Percentiles rank a stretch among this genome's conserved stretches.
Conservation (phyloP, 2,113 vertebrate genomes). For the Cyprinodon brontotheroides region DNA sequence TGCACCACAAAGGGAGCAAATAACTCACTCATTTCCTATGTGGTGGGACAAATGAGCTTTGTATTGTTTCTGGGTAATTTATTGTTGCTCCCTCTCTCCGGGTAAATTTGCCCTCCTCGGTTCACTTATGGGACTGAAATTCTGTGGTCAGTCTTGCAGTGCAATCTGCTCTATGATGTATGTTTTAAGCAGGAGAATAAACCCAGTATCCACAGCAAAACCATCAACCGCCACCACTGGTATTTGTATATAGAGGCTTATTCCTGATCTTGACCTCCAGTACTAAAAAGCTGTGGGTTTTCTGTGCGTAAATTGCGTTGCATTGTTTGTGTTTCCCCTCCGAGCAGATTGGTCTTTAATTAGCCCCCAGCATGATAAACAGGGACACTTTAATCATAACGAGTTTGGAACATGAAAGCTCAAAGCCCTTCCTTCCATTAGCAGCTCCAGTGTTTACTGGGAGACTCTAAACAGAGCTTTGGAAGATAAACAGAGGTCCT, state of each 20-base stretch:
- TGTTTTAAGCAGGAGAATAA: constrained; percentile 45
- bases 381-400: constrained; percentile 73
- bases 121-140: constrained; percentile 53
- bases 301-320: constrained; percentile 64
- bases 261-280: constrained; percentile 60
- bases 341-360: constrained; percentile 69
- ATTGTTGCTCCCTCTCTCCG: constrained; percentile 37
- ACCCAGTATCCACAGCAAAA: constrained; percentile 52
- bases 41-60: constrained; percentile 18
- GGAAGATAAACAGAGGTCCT: constrained; percentile 73
- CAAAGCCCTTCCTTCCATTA: constrained; percentile 72
- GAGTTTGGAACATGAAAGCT: constrained; percentile 67
- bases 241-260: constrained; percentile 61
- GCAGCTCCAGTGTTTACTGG: constrained; percentile 74
- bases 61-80: constrained; percentile 42
- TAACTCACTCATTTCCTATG: constrained; percentile 13
- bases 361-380: constrained; percentile 62
- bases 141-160: constrained; percentile 51
- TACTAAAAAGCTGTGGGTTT: constrained; percentile 44
- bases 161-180: constrained; percentile 66
- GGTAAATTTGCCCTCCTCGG: constrained; percentile 22
- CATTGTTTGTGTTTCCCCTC: constrained; percentile 66
- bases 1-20: constrained; percentile 17
- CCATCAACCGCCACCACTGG: constrained; percentile 67
- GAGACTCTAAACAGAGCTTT: constrained; percentile 72